A percentile compares a stretch with the other conserved stretches of the same genome.
Conservation (phyloP, 2,113 vertebrate genomes). For the Hippocampus comes region DNA sequence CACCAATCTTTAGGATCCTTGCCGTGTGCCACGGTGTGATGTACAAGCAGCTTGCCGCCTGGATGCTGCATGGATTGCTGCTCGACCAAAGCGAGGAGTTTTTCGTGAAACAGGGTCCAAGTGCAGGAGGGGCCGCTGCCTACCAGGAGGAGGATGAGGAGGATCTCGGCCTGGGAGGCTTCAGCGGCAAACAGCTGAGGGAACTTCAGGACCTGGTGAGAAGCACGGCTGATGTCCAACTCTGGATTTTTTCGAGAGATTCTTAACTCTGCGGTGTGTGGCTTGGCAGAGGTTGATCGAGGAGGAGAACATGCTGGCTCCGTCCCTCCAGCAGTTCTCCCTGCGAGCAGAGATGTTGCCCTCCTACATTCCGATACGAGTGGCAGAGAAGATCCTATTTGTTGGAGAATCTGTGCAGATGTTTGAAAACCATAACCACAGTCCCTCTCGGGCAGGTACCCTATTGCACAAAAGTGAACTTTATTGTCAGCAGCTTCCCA, state of each 20-base stretch:
- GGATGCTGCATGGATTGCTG: conserved; percentile 95
- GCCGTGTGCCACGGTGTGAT: conserved; percentile 95
- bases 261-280: neutral
- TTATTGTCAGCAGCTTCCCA: neutral
- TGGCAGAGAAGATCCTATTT: conserved; percentile 98
- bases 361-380: conserved; percentile 90
- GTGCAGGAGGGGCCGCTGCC: conserved; percentile 77
- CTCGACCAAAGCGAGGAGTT: conserved; percentile 96
- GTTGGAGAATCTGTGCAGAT: conserved; percentile 98
- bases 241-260: neutral
- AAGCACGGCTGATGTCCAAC: neutral
- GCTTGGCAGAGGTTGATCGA: conserved; percentile 85
- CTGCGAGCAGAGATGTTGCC: conserved; percentile 92
- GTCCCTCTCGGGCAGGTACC: conserved; percentile 85
- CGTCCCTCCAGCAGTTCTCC: conserved; percentile 95
- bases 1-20: conserved; percentile 77
- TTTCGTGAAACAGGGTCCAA: conserved; percentile 91
- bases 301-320: conserved; percentile 97
- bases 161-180: conserved; percentile 90
- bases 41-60: conserved; percentile 98
- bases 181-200: conserved; percentile 92
- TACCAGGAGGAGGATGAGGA: conserved; percentile 94
- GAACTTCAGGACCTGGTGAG: conserved; percentile 94
- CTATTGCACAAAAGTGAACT: neutral
- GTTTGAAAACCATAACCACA: conserved; percentile 97